Percentiles rank a stretch among this genome's conserved stretches.
These are phyloP conservation scores for Sterrhoptilus dennistouni DNA, from an alignment of 2,113 vertebrate genomes.

Conservation along the genomic window DNA sequence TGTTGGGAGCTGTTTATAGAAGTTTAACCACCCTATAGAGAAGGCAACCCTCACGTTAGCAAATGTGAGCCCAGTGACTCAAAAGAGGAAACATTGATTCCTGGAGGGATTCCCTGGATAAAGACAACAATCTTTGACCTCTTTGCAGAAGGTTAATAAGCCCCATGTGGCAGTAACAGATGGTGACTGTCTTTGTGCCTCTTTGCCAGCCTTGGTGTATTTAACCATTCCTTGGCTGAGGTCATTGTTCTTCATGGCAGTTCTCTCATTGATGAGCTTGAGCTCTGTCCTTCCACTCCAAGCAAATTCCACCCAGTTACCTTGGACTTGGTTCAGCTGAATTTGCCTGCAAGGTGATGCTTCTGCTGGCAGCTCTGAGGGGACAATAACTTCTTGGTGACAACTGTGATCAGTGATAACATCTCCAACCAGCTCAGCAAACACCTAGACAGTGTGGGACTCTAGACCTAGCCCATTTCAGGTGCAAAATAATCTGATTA, in stretches of 20 bases:
- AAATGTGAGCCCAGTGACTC: not conserved
- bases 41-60: fast-evolving
- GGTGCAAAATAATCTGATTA: not conserved
- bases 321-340: not conserved
- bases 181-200: not conserved
- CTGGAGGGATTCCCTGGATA: not conserved
- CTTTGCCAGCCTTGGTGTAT: not conserved
- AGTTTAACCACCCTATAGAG: not conserved
- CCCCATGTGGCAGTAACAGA: fast-evolving
- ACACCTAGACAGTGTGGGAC: not conserved
- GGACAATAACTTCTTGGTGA: fast-evolving
- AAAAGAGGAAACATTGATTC: not conserved
- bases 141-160: not conserved
- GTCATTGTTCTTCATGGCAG: not conserved
- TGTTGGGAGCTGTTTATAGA: fast-evolving
- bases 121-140: not conserved
- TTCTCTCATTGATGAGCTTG: not conserved
- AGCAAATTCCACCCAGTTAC: not conserved
- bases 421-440: not conserved
- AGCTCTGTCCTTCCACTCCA: not conserved
- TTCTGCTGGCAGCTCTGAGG: not conserved
- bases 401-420: not conserved
- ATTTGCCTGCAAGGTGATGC: not conserved
- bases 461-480: not conserved
- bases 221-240: not conserved